Evolutionary conservation across 2,797 vertebrate genomes (phyloP), one percentile per base, ranked within the genome.

Genomic region (Chaenodraco wilsoni): DNA sequence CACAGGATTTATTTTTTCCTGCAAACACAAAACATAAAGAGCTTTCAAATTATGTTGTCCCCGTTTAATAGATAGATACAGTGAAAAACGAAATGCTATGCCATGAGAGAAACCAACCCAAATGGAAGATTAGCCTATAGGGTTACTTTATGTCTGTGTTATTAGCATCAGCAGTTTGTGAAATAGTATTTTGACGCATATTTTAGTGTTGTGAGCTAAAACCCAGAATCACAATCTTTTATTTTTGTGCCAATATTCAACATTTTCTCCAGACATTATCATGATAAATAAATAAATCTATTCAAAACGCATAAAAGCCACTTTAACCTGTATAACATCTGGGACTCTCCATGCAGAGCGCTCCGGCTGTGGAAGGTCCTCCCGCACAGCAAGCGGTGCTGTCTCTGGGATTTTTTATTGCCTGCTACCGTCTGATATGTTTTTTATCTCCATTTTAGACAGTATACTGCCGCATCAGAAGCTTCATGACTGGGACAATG

Each of bases 341-440:
- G 12, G 23, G 23, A 2, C 58, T 60, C 15, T 56, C 55, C 64
- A 4, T 5, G 61, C 71, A n/a, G 14, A 12, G 23, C 14, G 31
- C 27, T 48, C 55, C 65, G 75, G 72, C 68, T 92, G 91, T 88
- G 86, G 62, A 85, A 80, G 88, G 93, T 93, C 93, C 92, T 93
- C 93, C 93, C 79, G 78, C 89, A 90, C 93, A 88, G 87, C 76
- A 73, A 92, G 93, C 83, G 93, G 93, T 93, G 93, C 93, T 94
- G 91, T 91, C 71, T 73, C 79, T 51, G 55, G 56, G 17, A 62
- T 62, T 65, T 83, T 81, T 65, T 81, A 66, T 67, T 61, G 74
- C 67, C 83, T 74, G 69, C 48, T 84, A 77, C 57, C 74, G 84
- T 83, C 85, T 83, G 77, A 65, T 78, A 65, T 77, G 8, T 73